Conservation (phyloP, 1,140 invertebrate species). For the Lanistes nyassanus region DNA sequence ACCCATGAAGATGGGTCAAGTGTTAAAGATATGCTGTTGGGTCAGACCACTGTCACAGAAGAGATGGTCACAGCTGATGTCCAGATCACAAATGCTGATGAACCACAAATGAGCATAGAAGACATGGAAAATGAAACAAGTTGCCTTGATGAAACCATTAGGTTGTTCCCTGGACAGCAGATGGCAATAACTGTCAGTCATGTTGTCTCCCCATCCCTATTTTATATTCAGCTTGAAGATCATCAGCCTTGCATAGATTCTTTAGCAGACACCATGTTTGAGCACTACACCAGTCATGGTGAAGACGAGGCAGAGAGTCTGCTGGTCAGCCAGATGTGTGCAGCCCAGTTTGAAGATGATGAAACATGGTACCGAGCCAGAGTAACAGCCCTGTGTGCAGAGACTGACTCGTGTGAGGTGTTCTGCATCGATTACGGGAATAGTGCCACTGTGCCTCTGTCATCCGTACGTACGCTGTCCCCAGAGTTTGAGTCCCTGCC, state of each 20-base stretch:
- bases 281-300: conserved; percentile 36
- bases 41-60: background rate
- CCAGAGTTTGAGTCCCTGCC: conserved; percentile 25
- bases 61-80: background rate
- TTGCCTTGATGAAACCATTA: background rate
- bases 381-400: conserved; percentile 20
- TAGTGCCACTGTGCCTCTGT: conserved; percentile 25
- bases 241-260: conserved; percentile 28
- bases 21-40: conserved; percentile 1
- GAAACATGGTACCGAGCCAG: conserved; percentile 63
- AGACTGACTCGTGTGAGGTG: conserved; percentile 48
- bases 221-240: conserved; percentile 49
- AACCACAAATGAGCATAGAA: too few species aligned
- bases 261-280: conserved; percentile 47
- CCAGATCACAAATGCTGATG: too few species aligned
- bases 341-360: conserved; percentile 35
- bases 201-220: conserved; percentile 45
- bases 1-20: conserved; percentile 25
- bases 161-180: conserved; percentile 29
- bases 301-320: conserved; percentile 72
- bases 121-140: too few species aligned
- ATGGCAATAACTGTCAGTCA: conserved; percentile 40
- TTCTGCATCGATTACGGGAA: conserved; percentile 51
- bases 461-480: conserved; percentile 25
- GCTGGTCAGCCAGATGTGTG: conserved; percentile 69